A percentile compares a stretch with the other conserved stretches of the same genome.
Conservation (phyloP, 2,797 vertebrate species). For the Nyctibius grandis region DNA sequence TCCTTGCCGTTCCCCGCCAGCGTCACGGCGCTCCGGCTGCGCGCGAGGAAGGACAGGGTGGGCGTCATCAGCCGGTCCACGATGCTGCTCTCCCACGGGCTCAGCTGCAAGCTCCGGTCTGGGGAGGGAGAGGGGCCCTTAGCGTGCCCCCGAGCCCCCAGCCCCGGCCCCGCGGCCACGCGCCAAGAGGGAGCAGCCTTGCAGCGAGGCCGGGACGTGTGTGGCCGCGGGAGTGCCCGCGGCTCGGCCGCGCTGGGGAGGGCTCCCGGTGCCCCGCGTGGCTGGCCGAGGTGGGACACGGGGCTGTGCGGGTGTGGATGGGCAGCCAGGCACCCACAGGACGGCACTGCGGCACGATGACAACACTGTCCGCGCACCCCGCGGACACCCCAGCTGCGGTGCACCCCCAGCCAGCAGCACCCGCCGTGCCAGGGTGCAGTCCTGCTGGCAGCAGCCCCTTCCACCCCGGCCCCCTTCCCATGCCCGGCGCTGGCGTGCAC, state of each 20-base stretch:
- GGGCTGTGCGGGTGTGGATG: fast-evolving
- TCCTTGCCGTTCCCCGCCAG: conserved; percentile 86
- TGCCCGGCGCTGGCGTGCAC: fast-evolving
- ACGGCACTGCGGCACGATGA: neutral
- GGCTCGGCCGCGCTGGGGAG: fast-evolving
- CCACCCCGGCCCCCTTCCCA: neutral
- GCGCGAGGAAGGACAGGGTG: conserved; percentile 92
- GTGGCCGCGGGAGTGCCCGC: neutral
- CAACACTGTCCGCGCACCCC: neutral
- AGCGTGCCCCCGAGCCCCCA: neutral
- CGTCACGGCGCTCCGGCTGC: conserved; percentile 93
- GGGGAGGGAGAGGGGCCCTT: conserved; percentile 29
- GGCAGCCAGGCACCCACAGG: fast-evolving
- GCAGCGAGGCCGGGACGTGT: fast-evolving
- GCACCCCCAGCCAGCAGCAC: neutral
- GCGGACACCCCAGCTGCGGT: fast-evolving
- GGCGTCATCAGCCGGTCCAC: conserved; percentile 97
- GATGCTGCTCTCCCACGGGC: conserved; percentile 96
- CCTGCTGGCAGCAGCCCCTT: neutral
- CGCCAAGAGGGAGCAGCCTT: fast-evolving
- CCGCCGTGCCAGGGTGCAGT: fast-evolving
- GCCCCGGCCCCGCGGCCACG: fast-evolving
- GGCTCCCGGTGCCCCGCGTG: neutral
- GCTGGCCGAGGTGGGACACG: neutral
- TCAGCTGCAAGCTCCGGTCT: conserved; percentile 89